Conservation (phyloP, 2,888 invertebrate genomes). For the Rotaria socialis region DNA sequence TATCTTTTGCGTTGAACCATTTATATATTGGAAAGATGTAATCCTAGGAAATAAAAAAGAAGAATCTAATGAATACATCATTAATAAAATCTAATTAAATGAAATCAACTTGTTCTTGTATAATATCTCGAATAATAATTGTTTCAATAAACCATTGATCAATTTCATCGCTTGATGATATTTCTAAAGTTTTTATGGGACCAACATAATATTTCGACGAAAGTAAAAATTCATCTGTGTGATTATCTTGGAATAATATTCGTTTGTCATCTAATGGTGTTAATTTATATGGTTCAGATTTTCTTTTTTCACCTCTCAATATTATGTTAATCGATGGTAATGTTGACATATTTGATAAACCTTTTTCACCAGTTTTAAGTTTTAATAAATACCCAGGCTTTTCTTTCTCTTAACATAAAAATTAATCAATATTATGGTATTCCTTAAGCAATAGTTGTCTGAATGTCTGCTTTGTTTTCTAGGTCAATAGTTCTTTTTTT, state of each 20-base stretch:
- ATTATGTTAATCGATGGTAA: neutral
- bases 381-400: neutral
- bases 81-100: too few relatives aligned
- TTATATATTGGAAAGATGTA: neutral
- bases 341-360: neutral
- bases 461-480: too few relatives aligned
- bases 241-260: neutral
- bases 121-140: neutral
- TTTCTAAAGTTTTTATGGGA: neutral
- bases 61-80: neutral
- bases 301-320: neutral
- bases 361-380: slow-evolving; percentile 1
- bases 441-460: too few relatives aligned
- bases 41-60: neutral
- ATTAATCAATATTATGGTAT: neutral
- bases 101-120: neutral
- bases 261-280: neutral
- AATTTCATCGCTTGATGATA: neutral
- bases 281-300: neutral
- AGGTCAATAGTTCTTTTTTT: too few relatives aligned
- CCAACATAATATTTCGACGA: neutral
- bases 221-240: neutral
- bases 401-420: neutral
- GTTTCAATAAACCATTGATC: neutral
- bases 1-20: neutral